Percentiles rank a stretch among this genome's conserved stretches.
These are phyloP conservation scores for Drosophila insularis DNA, from an alignment of 1,140 invertebrate species.

Conservation along the genomic window DNA sequence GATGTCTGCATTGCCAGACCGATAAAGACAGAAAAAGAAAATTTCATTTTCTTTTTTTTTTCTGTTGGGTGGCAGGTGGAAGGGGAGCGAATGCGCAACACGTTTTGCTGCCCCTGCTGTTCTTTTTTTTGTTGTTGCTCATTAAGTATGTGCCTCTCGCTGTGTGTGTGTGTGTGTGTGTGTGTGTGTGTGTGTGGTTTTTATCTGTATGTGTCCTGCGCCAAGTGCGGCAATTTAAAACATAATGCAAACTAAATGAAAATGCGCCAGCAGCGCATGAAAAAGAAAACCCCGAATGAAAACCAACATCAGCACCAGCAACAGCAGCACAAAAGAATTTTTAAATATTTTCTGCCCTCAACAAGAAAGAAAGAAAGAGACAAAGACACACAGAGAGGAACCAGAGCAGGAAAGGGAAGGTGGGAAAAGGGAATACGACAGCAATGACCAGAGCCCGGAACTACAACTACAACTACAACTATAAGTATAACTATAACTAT, in stretches of 20 bases:
- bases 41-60: not conserved
- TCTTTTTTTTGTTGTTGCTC: constrained; percentile 31
- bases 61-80: not conserved
- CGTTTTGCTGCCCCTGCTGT: constrained; percentile 34
- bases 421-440: constrained; percentile 17
- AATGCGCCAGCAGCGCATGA: constrained; percentile 55
- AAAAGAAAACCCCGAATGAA: constrained; percentile 14
- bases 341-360: constrained; percentile 68
- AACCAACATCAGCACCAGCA: constrained; percentile 16
- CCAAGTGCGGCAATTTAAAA: constrained; percentile 73
- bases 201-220: constrained; percentile 26
- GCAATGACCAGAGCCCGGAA: constrained; percentile 32
- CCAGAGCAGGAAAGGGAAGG: constrained; percentile 15
- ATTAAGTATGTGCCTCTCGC: constrained; percentile 54
- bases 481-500: not conserved
- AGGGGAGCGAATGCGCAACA: constrained; percentile 48
- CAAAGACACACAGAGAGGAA: not conserved
- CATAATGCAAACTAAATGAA: constrained; percentile 81
- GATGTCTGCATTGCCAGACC: constrained; percentile 44
- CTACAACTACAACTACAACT: constrained; percentile 3
- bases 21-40: constrained; percentile 8
- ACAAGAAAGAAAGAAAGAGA: constrained; percentile 27
- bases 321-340: constrained; percentile 67
- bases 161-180: constrained; percentile 31
- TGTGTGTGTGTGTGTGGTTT: constrained; percentile 10